Evolutionary conservation across 2,113 vertebrate genomes (phyloP).

Genomic region (Orthonyx spaldingii): DNA sequence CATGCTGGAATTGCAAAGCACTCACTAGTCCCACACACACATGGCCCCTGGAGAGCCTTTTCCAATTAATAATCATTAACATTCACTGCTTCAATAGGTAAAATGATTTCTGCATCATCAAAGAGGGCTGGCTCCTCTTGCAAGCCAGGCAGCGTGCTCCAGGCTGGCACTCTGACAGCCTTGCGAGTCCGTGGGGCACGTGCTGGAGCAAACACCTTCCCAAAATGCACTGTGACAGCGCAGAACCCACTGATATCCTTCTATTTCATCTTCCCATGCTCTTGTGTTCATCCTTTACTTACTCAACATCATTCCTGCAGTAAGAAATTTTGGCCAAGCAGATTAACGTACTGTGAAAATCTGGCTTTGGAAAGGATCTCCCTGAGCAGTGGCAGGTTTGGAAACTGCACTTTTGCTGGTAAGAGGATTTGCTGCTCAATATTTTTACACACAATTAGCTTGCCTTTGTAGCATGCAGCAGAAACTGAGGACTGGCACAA

Average conservation of each 20-base stretch:
- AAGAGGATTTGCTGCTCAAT: constrained; percentile 26
- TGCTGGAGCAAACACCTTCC: not conserved
- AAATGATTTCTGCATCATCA: constrained; percentile 37
- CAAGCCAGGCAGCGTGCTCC: not conserved
- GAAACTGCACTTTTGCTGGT: not conserved
- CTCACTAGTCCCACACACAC: not conserved
- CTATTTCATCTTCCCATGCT: not conserved
- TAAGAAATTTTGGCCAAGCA: not conserved
- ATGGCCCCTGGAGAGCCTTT: constrained; percentile 37
- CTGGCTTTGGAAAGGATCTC: not conserved
- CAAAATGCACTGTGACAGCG: not conserved
- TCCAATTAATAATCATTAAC: constrained; percentile 65
- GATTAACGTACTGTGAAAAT: not conserved
- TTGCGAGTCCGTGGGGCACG: not conserved
- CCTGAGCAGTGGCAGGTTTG: not conserved
- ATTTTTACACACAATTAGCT: not conserved
- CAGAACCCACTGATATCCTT: not conserved
- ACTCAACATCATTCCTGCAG: not conserved
- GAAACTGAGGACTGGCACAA: not conserved
- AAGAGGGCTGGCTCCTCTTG: not conserved
- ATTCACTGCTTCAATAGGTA: constrained; percentile 56
- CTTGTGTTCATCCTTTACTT: not conserved
- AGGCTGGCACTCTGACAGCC: not conserved
- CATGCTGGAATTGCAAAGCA: constrained; percentile 51
- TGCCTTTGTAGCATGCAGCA: not conserved